Conservation (phyloP, 2,888 invertebrate species). For the Eristalis pertinax region DNA sequence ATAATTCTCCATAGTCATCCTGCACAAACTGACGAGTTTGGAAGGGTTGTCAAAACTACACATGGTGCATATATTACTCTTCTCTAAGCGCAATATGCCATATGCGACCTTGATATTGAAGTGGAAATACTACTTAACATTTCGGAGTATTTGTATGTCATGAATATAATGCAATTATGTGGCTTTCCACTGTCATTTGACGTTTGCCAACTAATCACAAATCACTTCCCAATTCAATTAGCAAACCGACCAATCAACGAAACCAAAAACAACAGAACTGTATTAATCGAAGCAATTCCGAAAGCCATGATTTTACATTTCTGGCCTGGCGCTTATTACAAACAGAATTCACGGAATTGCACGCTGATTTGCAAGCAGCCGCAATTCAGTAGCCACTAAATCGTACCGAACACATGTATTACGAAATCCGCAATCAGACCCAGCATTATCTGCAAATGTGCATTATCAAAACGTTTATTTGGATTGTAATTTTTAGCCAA, state of each 20-base stretch:
- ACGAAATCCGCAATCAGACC: conserved; percentile 25
- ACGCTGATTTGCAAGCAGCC: neutral
- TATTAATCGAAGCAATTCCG: conserved; percentile 17
- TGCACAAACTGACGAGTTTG: too few species aligned
- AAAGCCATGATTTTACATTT: conserved; percentile 1
- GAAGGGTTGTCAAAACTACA: too few species aligned
- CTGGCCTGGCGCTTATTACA: neutral
- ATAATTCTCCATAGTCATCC: too few species aligned
- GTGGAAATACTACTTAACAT: too few species aligned
- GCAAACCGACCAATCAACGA: neutral
- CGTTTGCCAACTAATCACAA: neutral
- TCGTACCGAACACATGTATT: neutral
- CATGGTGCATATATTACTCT: too few species aligned
- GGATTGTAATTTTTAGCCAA: conserved; percentile 39
- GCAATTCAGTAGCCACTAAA: neutral
- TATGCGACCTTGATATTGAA: too few species aligned
- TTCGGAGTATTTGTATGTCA: too few species aligned
- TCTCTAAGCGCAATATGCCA: too few species aligned
- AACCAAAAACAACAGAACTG: neutral
- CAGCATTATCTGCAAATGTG: conserved; percentile 7
- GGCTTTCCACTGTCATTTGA: too few species aligned
- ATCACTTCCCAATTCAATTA: neutral
- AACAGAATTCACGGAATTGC: neutral
- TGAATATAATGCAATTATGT: too few species aligned
- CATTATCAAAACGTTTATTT: conserved; percentile 45